These are phyloP conservation scores for Corythaeola cristata DNA, from an alignment of 2,113 vertebrate species.

Conservation along the genomic window DNA sequence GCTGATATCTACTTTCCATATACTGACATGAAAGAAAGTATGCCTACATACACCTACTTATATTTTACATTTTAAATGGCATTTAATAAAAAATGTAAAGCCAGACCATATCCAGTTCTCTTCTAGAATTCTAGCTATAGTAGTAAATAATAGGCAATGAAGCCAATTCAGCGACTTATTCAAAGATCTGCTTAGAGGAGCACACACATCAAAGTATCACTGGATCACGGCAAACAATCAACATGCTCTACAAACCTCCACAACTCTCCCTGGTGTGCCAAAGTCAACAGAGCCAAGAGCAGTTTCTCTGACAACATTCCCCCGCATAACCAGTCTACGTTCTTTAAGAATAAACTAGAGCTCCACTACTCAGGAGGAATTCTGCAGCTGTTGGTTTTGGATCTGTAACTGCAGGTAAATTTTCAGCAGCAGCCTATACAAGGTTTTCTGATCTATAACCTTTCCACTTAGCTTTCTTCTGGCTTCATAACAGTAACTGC, in stretches of 20 bases:
- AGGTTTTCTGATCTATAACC: background rate
- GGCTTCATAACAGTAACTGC: background rate
- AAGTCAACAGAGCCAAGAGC: background rate
- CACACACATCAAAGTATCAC: background rate
- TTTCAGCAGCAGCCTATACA: background rate
- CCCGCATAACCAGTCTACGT: background rate
- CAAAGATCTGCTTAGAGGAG: background rate
- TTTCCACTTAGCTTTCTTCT: background rate
- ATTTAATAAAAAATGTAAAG: background rate
- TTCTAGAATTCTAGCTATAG: background rate
- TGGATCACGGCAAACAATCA: background rate
- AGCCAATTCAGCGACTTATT: background rate
- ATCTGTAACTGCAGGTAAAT: background rate
- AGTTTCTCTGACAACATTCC: background rate
- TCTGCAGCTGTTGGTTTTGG: background rate
- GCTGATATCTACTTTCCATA: background rate
- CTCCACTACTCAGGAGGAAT: background rate
- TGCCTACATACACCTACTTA: background rate
- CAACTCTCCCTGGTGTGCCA: background rate
- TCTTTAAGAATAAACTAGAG: background rate
- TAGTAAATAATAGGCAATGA: background rate
- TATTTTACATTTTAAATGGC: background rate
- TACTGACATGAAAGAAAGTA: background rate
- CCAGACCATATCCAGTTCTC: background rate
- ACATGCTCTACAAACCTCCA: background rate